A percentile compares a stretch with the other conserved stretches of the same genome.
These are phyloP conservation scores for Timema cristinae DNA, from an alignment of 2,888 invertebrate species.

Conservation along the genomic window DNA sequence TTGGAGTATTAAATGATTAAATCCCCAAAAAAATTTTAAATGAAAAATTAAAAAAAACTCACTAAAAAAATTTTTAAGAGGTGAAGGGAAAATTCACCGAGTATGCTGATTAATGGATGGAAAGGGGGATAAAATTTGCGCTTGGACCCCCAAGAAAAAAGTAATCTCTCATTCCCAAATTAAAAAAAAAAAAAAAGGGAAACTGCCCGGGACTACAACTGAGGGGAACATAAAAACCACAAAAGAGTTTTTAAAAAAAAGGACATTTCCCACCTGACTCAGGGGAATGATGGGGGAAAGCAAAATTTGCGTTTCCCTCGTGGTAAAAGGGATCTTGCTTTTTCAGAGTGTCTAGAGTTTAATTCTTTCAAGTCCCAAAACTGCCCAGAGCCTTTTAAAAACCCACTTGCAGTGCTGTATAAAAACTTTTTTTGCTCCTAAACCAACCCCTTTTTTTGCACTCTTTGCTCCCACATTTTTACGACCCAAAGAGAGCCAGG, in stretches of 20 bases:
- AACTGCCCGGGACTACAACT: too few relatives aligned
- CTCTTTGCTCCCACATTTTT: slow-evolving; percentile 84
- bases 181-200: too few relatives aligned
- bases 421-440: slow-evolving; percentile 68
- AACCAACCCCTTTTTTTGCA: slow-evolving; percentile 77
- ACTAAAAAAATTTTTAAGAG: too few relatives aligned
- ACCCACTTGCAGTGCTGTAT: slow-evolving; percentile 83
- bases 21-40: too few relatives aligned
- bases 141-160: too few relatives aligned
- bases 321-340: slow-evolving; percentile 77
- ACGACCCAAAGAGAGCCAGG: slow-evolving; percentile 73
- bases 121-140: too few relatives aligned
- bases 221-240: too few relatives aligned
- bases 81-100: too few relatives aligned
- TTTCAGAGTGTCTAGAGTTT: slow-evolving; percentile 87
- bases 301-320: slow-evolving; percentile 82
- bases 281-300: slow-evolving; percentile 93
- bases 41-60: too few relatives aligned
- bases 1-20: too few relatives aligned
- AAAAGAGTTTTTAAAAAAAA: slow-evolving; percentile 38
- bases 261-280: slow-evolving; percentile 58
- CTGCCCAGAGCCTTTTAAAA: slow-evolving; percentile 88
- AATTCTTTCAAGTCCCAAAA: slow-evolving; percentile 84
- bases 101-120: too few relatives aligned
- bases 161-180: too few relatives aligned